These are phyloP conservation scores for Spicauda simplicius DNA, from an alignment of 2,888 invertebrate genomes.

Conservation along the genomic window DNA sequence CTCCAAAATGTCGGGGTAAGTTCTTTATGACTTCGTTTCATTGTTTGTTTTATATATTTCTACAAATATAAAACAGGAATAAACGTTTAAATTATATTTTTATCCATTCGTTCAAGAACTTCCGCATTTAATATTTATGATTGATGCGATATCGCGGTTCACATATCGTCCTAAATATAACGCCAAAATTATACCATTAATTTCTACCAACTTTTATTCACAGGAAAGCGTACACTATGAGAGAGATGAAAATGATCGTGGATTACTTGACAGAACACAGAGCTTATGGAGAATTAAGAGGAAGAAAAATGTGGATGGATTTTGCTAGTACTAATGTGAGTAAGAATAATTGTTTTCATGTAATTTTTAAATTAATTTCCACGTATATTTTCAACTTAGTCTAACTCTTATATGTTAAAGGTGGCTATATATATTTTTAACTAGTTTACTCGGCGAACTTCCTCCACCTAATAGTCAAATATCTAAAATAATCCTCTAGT, in stretches of 20 bases:
- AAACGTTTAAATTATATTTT: too few species aligned
- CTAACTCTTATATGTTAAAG: too few species aligned
- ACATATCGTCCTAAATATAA: too few species aligned
- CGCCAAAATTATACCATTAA: neutral
- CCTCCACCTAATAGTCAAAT: too few species aligned
- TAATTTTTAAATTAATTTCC: too few species aligned
- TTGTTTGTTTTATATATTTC: neutral
- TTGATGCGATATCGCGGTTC: too few species aligned
- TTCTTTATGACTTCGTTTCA: constrained; percentile 39
- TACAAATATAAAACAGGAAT: neutral
- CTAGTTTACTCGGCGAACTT: too few species aligned
- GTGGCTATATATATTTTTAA: too few species aligned
- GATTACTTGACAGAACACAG: constrained; percentile 66
- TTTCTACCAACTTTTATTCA: constrained; percentile 28
- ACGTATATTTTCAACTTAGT: too few species aligned
- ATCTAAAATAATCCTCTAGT: too few species aligned
- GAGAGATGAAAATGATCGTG: constrained; percentile 72
- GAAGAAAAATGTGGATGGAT: constrained; percentile 76
- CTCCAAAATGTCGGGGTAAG: constrained; percentile 69
- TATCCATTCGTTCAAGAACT: too few species aligned
- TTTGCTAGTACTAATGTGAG: constrained; percentile 67
- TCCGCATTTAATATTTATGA: too few species aligned
- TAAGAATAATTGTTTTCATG: constrained; percentile 7
- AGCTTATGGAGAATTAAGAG: constrained; percentile 64
- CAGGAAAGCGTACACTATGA: constrained; percentile 71